Base-by-base conservation (phyloP, 2,797 vertebrate genomes). In the Sebastes goodei region DNA sequence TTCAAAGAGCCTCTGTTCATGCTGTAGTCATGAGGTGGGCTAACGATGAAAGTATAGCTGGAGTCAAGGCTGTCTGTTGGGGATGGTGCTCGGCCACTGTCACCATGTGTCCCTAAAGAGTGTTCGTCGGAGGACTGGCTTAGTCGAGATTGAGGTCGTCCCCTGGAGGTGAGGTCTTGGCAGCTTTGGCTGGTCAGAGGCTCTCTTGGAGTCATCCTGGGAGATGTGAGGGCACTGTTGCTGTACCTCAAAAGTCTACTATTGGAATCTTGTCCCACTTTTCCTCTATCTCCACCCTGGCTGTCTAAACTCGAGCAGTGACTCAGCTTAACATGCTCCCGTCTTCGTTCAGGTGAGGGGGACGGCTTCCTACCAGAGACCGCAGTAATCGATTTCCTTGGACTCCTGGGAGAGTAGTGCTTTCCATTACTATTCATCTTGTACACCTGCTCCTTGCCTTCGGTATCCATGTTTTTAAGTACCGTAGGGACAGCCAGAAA, bases 51-150 rank as follows among this genome's bases (percentile, higher is more conserved):
- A 2, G 96, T 97, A 67, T 96, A 96, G 75, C 90, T 95, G 33
- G 96, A 97, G 74, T 96, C 95, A 10, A 96, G 90, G 86, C 96
- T 97, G 69, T 96, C 96, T n/a, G 94, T 75, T 17, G 95, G 95
- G 21, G 96, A 96, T 20, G 91, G 83, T 25, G 95, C 85, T 66
- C 95, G 91, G 5, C 92, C 94, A 30, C 87, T 89, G 74, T 93
- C 93, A 11, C 91, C 87, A 1, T 91, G 80, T 0, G 89, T 93
- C 23, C 83, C 91, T 1, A 90, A 76, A 29, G 92, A 89, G 72
- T 94, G 92, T 63, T 96, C 94, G 76, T 96, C 95, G 1, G 93
- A 95, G 33, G 91, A 95, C 65, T 90, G 93, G 78, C 92, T 95
- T 38, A 94, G 82, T 27, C 89, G 33, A 32, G 94, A 96, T 27